Evolutionary conservation across 2,797 vertebrate genomes (phyloP).

Genomic region (Falco cherrug): DNA sequence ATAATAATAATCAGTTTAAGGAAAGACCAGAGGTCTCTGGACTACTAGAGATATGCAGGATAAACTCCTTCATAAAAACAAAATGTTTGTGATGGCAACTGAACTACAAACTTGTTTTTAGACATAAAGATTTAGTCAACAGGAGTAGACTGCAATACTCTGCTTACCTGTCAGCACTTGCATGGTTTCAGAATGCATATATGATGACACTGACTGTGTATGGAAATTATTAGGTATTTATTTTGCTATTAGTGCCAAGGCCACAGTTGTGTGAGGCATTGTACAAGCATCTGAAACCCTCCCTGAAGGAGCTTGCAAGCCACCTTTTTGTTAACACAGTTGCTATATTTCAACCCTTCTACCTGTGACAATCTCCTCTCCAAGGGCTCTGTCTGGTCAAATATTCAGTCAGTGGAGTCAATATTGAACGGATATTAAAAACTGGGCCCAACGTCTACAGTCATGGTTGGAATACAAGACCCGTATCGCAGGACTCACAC

Average conservation of each 20-base stretch:
- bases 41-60: neutral
- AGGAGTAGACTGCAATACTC: neutral
- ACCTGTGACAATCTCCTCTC: neutral
- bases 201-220: neutral
- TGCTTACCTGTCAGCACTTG: neutral
- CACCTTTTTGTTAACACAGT: neutral
- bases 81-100: neutral
- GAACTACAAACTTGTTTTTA: neutral
- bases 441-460: neutral
- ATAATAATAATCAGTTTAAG: neutral
- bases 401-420: neutral
- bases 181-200: neutral
- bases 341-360: neutral
- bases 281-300: neutral
- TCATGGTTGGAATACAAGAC: neutral
- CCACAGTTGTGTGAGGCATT: neutral
- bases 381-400: neutral
- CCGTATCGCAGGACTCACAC: neutral
- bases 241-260: neutral
- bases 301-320: neutral
- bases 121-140: neutral
- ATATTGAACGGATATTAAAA: neutral
- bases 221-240: neutral
- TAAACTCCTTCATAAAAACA: neutral
- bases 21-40: neutral